Evolutionary conservation across 2,113 vertebrate species (phyloP), one percentile per base, ranked within the genome.

Genomic region (Bubo scandiacus): DNA sequence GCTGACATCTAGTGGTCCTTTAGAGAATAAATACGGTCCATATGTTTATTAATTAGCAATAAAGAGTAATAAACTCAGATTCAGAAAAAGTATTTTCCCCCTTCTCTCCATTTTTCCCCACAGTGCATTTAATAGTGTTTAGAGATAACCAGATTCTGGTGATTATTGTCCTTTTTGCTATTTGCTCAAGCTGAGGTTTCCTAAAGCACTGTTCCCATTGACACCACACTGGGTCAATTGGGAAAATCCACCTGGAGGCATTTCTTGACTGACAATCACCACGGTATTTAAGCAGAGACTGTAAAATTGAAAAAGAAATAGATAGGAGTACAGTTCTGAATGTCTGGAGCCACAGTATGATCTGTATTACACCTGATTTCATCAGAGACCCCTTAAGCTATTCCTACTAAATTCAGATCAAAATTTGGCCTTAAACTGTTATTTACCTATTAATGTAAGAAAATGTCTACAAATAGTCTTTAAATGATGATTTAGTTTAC

Each of bases 1-100:
- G 94, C 97, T 98, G 97, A 98, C 98, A 98, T 91, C 98, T 98
- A 98, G 96, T 97, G 98, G 97, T 58, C 63, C 81, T 45, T 32
- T 6, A 42, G 20, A 58, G 81, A 96, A 90, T 65, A 65, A 70
- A 75, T 63, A 27, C 10, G 43, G 34, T 22, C 54, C 52, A 70
- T 81, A 70, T 0, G 4, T 23, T 32, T 36, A 55, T 40, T 92
- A 86, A 71, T 96, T 59, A 61, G n/a, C 72, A 57, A 58, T 30
- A 65, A 85, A 86, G 6, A 89, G 55, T 30, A 92, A 93, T 19
- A 61, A 75, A 34, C 34, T 79, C 45, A 42, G 38, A 84, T 57
- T 75, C 15, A 36, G 29, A 74, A 62, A 10, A 2, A 0, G 0
- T 66, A 9, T 55, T 96, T 75, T 25, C 8, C n/a, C 7, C 2